A percentile compares a stretch with the other conserved stretches of the same genome.
Evolutionary conservation across 92 coral and sea anemone genomes (phyloP).

Genomic region (Zoanthus sansibaricus): DNA sequence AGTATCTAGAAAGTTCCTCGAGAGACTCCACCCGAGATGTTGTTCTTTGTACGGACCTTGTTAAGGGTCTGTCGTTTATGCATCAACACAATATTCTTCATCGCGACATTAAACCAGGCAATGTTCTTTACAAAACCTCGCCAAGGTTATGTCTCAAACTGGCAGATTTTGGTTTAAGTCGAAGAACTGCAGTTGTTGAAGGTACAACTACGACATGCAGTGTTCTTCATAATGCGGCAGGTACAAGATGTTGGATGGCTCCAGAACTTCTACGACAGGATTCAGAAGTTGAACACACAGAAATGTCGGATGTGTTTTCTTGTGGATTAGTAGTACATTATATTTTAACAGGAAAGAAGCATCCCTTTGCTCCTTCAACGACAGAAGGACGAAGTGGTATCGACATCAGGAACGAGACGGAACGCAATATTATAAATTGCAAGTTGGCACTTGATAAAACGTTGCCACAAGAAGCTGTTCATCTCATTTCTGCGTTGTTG

Average conservation of each 20-base stretch:
- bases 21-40: not conserved
- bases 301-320: conserved; percentile 43
- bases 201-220: conserved; percentile 28
- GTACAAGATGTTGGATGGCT: conserved; percentile 59
- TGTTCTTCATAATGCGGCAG: conserved; percentile 39
- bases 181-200: not conserved
- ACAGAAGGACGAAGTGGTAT: conserved; percentile 33
- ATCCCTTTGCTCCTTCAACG: conserved; percentile 36
- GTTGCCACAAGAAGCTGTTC: conserved; percentile 24
- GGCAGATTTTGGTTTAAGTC: conserved; percentile 48
- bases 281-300: conserved; percentile 9
- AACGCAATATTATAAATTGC: conserved; percentile 10
- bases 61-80: conserved; percentile 43
- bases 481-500: conserved; percentile 29
- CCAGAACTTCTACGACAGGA: conserved; percentile 25
- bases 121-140: conserved; percentile 26
- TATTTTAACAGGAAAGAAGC: conserved; percentile 41
- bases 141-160: conserved; percentile 46
- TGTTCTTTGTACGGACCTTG: conserved; percentile 28
- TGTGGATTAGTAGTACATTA: conserved; percentile 46
- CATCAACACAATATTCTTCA: conserved; percentile 42
- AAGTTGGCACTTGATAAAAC: not conserved
- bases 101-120: conserved; percentile 52
- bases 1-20: not conserved
- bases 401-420: conserved; percentile 39